Percentiles rank a stretch among this genome's conserved stretches.
phyloP scores from a whole-genome alignment of 2,113 vertebrate genomes.

The Propithecus coquereli region DNA sequence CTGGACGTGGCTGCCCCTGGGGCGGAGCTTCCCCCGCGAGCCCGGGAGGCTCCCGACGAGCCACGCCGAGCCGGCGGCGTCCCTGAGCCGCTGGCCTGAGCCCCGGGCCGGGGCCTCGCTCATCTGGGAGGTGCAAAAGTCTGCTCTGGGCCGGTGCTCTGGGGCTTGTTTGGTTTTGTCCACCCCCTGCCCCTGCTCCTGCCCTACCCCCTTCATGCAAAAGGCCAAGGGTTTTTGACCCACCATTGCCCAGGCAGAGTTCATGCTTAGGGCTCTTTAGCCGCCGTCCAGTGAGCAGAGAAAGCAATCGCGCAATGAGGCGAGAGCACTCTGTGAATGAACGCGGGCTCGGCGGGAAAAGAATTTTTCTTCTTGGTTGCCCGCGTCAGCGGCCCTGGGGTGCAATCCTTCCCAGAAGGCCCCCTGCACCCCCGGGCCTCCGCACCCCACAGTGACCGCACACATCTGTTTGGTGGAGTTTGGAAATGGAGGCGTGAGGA shows the following conservation, averaged over 20 bases:
- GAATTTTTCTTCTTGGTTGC: not conserved
- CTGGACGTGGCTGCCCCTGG: not conserved
- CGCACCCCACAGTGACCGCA: not conserved
- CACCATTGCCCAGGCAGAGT: not conserved
- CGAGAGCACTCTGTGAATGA: not conserved
- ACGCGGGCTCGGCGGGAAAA: not conserved
- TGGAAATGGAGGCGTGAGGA: not conserved
- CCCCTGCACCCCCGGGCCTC: not conserved
- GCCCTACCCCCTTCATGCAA: not conserved
- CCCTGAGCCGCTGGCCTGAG: too few relatives aligned
- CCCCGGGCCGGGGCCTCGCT: not conserved
- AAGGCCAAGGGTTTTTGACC: slow-evolving; percentile 45
- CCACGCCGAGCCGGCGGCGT: accelerated
- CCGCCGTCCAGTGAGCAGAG: not conserved
- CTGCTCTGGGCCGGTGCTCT: not conserved
- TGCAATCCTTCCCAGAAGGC: not conserved
- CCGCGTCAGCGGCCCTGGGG: not conserved
- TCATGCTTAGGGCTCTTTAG: not conserved
- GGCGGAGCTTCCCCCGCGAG: not conserved
- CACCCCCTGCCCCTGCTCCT: not conserved
- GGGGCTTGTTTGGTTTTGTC: not conserved
- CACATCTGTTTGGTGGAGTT: not conserved
- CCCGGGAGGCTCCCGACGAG: not conserved
- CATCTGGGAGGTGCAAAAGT: not conserved
- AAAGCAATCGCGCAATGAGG: not conserved